Percentiles rank a stretch among this genome's conserved stretches.
Conservation (phyloP, 2,888 invertebrate genomes). For the Petrolisthes manimaculis region DNA sequence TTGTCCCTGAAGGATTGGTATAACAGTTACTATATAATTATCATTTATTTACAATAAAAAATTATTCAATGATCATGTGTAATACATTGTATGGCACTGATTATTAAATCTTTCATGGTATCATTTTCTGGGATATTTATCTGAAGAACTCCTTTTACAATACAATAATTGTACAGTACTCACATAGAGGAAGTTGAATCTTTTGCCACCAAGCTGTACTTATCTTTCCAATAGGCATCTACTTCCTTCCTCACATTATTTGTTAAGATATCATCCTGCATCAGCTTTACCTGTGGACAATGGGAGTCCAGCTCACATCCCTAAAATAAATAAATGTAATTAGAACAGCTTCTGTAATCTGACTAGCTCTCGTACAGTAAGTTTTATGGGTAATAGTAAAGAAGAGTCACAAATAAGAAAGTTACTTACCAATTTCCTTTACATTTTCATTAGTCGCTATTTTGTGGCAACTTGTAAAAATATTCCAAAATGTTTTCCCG, state of each 20-base stretch:
- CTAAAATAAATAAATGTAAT: background rate
- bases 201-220: background rate
- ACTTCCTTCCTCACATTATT: conserved; percentile 34
- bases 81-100: background rate
- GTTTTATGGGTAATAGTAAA: too few relatives aligned
- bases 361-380: too few relatives aligned
- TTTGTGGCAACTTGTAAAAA: too few relatives aligned
- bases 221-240: conserved; percentile 42
- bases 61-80: too few relatives aligned
- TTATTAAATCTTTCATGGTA: too few relatives aligned
- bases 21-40: background rate
- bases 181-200: background rate
- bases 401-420: too few relatives aligned
- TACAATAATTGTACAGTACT: background rate
- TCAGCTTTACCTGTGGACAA: background rate
- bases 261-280: conserved; percentile 40
- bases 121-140: background rate
- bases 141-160: background rate
- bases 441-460: too few relatives aligned
- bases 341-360: too few relatives aligned
- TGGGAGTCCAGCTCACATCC: background rate
- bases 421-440: too few relatives aligned
- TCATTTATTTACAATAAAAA: background rate
- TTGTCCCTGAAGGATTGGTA: conserved; percentile 3
- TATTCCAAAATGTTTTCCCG: too few relatives aligned